A percentile compares a stretch with the other conserved stretches of the same genome.
phyloP scores from a whole-genome alignment of 2,113 vertebrate genomes.

The Cyanoliseus patagonus region DNA sequence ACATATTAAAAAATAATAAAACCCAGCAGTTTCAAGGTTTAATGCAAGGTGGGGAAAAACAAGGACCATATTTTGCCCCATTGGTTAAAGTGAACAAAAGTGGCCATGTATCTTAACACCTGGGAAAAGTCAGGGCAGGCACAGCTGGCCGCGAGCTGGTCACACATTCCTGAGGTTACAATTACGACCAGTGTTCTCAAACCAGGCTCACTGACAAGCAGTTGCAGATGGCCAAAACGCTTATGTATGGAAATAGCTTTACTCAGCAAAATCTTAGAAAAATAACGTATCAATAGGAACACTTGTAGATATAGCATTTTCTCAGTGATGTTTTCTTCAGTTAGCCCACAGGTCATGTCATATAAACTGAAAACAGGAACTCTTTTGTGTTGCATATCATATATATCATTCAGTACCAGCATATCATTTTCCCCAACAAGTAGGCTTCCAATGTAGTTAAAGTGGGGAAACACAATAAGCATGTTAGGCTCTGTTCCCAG shows the following conservation, averaged over 20 bases:
- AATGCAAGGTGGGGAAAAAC: conserved; percentile 37
- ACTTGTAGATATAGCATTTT: conserved; percentile 55
- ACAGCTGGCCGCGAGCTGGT: conserved; percentile 81
- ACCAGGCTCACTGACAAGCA: conserved; percentile 81
- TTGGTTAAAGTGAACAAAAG: conserved; percentile 71
- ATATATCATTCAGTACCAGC: background rate
- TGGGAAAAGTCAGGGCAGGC: conserved; percentile 78
- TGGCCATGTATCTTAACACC: conserved; percentile 79
- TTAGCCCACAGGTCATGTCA: conserved; percentile 38
- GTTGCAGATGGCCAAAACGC: conserved; percentile 82
- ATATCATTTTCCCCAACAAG: background rate
- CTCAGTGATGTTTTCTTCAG: conserved; percentile 43
- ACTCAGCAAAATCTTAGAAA: conserved; percentile 78
- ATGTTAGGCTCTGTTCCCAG: background rate
- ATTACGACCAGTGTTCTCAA: conserved; percentile 85
- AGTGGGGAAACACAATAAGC: background rate
- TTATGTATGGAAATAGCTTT: conserved; percentile 74
- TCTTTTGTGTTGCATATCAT: conserved; percentile 25
- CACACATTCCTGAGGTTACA: conserved; percentile 88
- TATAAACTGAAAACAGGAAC: conserved; percentile 26
- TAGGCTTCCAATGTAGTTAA: background rate
- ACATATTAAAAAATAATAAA: conserved; percentile 6
- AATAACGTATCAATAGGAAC: conserved; percentile 67
- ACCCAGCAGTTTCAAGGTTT: background rate
- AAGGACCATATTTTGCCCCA: conserved; percentile 60